Evolutionary conservation across 2,113 vertebrate species (phyloP), one percentile per base, ranked within the genome.

Genomic region (Eclectus roratus): DNA sequence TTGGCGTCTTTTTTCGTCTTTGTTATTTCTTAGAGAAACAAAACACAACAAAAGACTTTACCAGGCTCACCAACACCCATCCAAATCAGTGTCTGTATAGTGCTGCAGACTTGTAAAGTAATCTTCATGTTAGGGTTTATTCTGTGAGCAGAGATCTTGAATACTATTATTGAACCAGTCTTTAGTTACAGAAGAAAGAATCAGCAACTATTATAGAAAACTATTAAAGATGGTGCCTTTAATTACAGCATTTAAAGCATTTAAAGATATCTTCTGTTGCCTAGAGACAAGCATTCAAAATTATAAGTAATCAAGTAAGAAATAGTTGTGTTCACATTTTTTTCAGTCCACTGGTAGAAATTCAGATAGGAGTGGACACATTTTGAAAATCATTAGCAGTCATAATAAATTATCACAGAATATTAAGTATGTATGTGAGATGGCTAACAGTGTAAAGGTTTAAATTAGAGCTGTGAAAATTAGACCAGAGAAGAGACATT

Each of bases 191-290:
- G 77, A 94, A 81, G 46, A 89, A 85, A 60, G 81, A 94, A 55
- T 90, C 49, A 1, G 35, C 91, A 94, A 65, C 80, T 97, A n/a
- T 71, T 85, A 27, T 13, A 49, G 56, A 50, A 97, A 97, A 91
- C 78, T 96, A 96, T 85, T 95, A 93, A 96, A 91, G 50, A 71
- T 89, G 76, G 58, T 86, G 66, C 19, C 84, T 92, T 79, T 96
- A 96, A 95, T 97, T 95, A 95, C 85, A 94, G 15, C 52, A 55
- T 91, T 97, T 95, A 95, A 86, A 93, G 11, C 50, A 53, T 90
- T 96, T 88, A 86, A 94, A 79, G 39, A 50, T 72, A n/a, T 77
- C 44, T 94, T 89, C 69, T 55, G 64, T 52, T 80, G 58, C 76
- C 17, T 95, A 85, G 96, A 94, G 97, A 73, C 89, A 97, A 96